Evolutionary conservation across 2,113 vertebrate species (phyloP).

Genomic region (Chionis minor): DNA sequence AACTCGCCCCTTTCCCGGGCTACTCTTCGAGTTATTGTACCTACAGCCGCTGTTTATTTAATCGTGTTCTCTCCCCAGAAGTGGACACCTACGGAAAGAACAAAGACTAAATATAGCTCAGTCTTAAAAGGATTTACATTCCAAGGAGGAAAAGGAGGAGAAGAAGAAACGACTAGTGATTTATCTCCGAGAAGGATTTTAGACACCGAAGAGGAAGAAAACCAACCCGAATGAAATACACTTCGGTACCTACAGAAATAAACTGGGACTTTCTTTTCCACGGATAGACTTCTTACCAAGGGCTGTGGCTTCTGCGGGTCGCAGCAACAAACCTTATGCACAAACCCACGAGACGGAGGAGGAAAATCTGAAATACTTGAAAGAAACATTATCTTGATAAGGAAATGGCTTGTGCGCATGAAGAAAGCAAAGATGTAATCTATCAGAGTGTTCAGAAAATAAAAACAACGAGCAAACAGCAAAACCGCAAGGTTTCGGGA

Average conservation of each 20-base stretch:
- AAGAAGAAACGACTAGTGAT: background rate
- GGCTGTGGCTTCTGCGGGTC: background rate
- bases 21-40: background rate
- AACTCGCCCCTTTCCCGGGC: background rate
- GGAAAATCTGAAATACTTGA: conserved; percentile 64
- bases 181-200: background rate
- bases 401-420: conserved; percentile 63
- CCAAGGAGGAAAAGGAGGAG: background rate
- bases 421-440: conserved; percentile 59
- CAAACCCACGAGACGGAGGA: background rate
- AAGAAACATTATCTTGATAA: conserved; percentile 51
- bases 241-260: background rate
- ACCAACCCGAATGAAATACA: background rate
- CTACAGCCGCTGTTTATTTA: conserved; percentile 37
- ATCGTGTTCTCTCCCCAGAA: background rate
- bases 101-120: background rate
- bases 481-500: conserved; percentile 22
- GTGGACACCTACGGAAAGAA: background rate
- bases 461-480: background rate
- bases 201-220: background rate
- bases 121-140: conserved; percentile 20
- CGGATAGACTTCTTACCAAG: conserved; percentile 11
- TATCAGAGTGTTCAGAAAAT: conserved; percentile 50
- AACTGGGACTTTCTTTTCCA: background rate
- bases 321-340: background rate